phyloP scores from a whole-genome alignment of 2,888 invertebrate species.

The Harpalus rubripes region DNA sequence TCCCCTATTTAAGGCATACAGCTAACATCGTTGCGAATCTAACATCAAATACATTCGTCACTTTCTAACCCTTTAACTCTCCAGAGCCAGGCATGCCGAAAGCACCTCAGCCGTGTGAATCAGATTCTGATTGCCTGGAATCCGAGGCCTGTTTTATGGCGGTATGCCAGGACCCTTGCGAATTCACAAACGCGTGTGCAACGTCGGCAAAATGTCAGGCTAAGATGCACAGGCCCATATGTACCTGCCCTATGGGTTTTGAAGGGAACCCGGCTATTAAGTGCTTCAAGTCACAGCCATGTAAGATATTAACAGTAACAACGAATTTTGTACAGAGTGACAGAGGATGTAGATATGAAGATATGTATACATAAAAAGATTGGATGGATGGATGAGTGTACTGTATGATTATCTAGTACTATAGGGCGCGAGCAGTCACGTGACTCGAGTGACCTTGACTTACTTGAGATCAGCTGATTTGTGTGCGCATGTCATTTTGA shows the following conservation, averaged over 20 bases:
- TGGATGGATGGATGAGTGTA: no score
- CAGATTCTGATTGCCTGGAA: slow-evolving; percentile 91
- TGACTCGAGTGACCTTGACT: no score
- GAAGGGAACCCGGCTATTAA: slow-evolving; percentile 90
- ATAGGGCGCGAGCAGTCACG: no score
- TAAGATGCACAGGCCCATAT: slow-evolving; percentile 90
- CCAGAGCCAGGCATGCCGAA: slow-evolving; percentile 85
- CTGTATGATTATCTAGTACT: no score
- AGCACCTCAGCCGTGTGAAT: slow-evolving; percentile 88
- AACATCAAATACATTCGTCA: not conserved
- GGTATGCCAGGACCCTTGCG: slow-evolving; percentile 90
- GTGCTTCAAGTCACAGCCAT: slow-evolving; percentile 87
- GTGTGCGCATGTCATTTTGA: no score
- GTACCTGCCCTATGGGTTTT: slow-evolving; percentile 88
- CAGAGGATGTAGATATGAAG: not conserved
- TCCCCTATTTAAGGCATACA: no score
- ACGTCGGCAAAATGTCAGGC: slow-evolving; percentile 88
- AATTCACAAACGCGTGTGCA: slow-evolving; percentile 88
- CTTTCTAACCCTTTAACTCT: slow-evolving; percentile 34
- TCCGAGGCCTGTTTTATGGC: slow-evolving; percentile 91
- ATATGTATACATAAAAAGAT: no score
- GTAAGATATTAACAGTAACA: slow-evolving; percentile 80
- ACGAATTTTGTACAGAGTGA: slow-evolving; percentile 14
- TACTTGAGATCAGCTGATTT: no score
- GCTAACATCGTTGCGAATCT: not conserved